Conservation (phyloP, 2,797 vertebrate genomes). For the Bovichtus diacanthus region DNA sequence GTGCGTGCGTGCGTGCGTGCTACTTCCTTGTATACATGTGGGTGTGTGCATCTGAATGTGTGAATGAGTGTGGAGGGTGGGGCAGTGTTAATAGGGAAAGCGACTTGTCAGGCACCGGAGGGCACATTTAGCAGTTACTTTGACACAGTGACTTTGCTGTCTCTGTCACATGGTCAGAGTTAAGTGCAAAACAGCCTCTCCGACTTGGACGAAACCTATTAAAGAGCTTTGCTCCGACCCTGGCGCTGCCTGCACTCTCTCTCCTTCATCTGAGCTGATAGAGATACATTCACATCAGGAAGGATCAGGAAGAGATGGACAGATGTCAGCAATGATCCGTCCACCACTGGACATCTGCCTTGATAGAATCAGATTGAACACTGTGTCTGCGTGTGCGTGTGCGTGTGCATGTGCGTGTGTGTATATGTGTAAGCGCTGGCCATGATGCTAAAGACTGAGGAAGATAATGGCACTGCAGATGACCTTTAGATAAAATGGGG, state of each 20-base stretch:
- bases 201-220: constrained; percentile 72
- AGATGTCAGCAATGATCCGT: constrained; percentile 84
- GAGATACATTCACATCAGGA: constrained; percentile 69
- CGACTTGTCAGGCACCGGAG: constrained; percentile 72
- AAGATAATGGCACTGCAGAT: constrained; percentile 66
- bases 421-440: constrained; percentile 13
- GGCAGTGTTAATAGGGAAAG: constrained; percentile 75
- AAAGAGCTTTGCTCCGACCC: constrained; percentile 74
- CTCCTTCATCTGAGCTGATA: constrained; percentile 63
- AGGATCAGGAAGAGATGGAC: constrained; percentile 77
- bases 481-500: constrained; percentile 71
- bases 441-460: constrained; percentile 57
- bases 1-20: constrained; percentile 27
- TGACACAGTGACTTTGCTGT: constrained; percentile 80
- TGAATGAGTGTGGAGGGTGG: constrained; percentile 48
- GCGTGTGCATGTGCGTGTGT: constrained; percentile 27
- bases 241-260: constrained; percentile 42
- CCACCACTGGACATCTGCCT: constrained; percentile 76
- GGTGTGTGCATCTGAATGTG: constrained; percentile 40
- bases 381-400: constrained; percentile 32
- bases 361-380: constrained; percentile 74
- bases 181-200: constrained; percentile 76
- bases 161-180: constrained; percentile 72
- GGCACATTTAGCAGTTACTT: constrained; percentile 79
- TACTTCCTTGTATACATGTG: constrained; percentile 5